A percentile compares a stretch with the other conserved stretches of the same genome.
Conservation (phyloP, 2,888 invertebrate genomes). For the Blomia tropicalis region DNA sequence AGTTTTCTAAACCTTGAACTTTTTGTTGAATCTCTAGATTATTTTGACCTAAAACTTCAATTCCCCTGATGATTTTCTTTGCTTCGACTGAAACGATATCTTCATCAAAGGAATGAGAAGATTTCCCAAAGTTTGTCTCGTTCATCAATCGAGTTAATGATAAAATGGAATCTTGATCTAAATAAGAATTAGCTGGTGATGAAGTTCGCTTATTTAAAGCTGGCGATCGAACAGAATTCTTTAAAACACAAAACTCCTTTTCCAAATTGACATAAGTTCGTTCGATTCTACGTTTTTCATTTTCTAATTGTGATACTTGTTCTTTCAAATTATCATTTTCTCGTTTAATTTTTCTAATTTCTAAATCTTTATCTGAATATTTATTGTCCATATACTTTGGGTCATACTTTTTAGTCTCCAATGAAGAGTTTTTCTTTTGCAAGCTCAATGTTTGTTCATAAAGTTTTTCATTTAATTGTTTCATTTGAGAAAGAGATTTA, state of each 20-base stretch:
- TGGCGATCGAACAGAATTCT: not conserved
- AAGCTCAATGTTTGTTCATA: slow-evolving; percentile 7
- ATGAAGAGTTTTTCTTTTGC: not conserved
- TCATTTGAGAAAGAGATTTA: slow-evolving; percentile 20
- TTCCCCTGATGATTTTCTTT: slow-evolving; percentile 15
- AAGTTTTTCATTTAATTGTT: slow-evolving; percentile 16
- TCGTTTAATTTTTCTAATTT: slow-evolving; percentile 13
- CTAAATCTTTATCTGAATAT: slow-evolving; percentile 17
- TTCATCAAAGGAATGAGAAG: not conserved
- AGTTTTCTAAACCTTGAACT: slow-evolving; percentile 19
- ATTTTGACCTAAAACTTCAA: slow-evolving; percentile 20
- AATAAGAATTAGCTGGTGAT: not conserved
- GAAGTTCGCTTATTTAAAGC: not conserved
- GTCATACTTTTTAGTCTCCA: not conserved
- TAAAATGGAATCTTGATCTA: not conserved
- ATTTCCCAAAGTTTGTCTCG: not conserved
- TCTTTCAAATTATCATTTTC: slow-evolving; percentile 9
- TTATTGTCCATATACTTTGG: not conserved
- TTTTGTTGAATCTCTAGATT: slow-evolving; percentile 20
- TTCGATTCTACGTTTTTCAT: slow-evolving; percentile 21
- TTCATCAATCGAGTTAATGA: not conserved
- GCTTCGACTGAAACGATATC: slow-evolving; percentile 7
- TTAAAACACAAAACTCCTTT: slow-evolving; percentile 12
- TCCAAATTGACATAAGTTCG: slow-evolving; percentile 19
- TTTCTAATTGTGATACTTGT: slow-evolving; percentile 3